Evolutionary conservation across 1,140 invertebrate genomes (phyloP), one percentile per base, ranked within the genome.

Genomic region (Heliconius melpomene): DNA sequence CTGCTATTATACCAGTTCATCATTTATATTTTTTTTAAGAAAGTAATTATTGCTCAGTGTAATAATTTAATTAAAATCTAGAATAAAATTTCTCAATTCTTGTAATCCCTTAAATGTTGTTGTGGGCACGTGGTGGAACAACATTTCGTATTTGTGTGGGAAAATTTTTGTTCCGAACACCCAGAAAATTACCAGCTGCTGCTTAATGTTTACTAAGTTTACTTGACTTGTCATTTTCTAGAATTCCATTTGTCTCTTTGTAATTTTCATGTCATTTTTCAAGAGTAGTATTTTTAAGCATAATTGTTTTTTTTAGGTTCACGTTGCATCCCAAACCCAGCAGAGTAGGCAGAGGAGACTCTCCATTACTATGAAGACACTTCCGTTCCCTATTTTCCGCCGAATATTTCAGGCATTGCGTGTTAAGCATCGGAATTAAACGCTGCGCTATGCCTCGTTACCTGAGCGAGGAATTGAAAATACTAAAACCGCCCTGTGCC

Each of bases 101-200:
- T 60, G 57, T 60, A 60, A 60, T 60, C 57, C 57, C 57, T 60
- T 20, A 60, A 60, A 60, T 60, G 2, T 60, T 60, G 23, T 60
- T 60, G 57, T n/a, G 7, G 23, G 57, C 57, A 60, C 57, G 57
- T n/a, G 57, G 57, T 60, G 9, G 11, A 60, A 23, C 9, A 9
- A 60, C 26, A 60, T 26, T 60, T 60, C 9, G n/a, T 60, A 23
- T 9, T 23, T 7, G 7, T 23, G 57, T 26, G 8, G 57, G 57
- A 23, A 60, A 3, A 60, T 60, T 23, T 26, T 60, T 60, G 23
- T 60, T 60, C 23, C 9, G 23, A 60, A 60, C n/a, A 23, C n/a
- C 2, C 7, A 60, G 0, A 60, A 26, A 60, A 60, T 60, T 23
- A 23, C 9, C 57, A 26, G n/a, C n/a, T n/a, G 20, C 2, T 60